Evolutionary conservation across 2,113 vertebrate genomes (phyloP), one percentile per base, ranked within the genome.

Genomic region (Cichladusa arquata): DNA sequence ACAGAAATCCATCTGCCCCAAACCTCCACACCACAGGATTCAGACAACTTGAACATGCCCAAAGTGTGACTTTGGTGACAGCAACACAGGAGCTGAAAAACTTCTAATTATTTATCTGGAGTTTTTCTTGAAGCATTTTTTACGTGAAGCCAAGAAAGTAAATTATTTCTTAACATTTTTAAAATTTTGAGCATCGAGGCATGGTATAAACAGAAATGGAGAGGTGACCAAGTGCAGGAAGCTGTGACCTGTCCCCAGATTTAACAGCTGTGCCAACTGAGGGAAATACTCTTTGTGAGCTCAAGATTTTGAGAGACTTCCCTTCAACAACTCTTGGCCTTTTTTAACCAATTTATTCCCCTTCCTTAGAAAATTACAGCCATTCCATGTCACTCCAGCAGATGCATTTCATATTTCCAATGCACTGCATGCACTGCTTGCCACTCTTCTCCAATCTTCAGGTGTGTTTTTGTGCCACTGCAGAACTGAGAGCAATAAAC

Each of bases 31-130:
- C 8, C 34, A 12, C 20, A 31, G 69, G 23, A 81, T 14, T 20
- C 73, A 48, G 6, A 61, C 40, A 81, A 33, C 26, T 0, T 3
- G 1, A 38, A 29, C 10, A 6, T 3, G 4, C 11, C 17, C 6
- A 3, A 28, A 47, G 38, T 1, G 12, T 25, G 24, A 16, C 34
- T 53, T 5, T 25, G 50, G 23, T 2, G 8, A 70, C 51, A 71
- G 66, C 53, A 71, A 47, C 29, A 12, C 26, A 6, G 9, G 3
- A 53, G 38, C 36, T 12, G n/a, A 50, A 26, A 76, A 67, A 15
- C 9, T 26, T 26, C n/a, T 24, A 11, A 29, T 34, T 19, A 12
- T 53, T 67, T 22, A 53, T 12, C 54, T 5, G 29, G 17, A 11
- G 1, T 8, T 67, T 67, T 53, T 26, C 73, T 40, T 12, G 23